Evolutionary conservation across 2,113 vertebrate species (phyloP), one percentile per base, ranked within the genome.

Genomic region (Aptenodytes patagonicus): DNA sequence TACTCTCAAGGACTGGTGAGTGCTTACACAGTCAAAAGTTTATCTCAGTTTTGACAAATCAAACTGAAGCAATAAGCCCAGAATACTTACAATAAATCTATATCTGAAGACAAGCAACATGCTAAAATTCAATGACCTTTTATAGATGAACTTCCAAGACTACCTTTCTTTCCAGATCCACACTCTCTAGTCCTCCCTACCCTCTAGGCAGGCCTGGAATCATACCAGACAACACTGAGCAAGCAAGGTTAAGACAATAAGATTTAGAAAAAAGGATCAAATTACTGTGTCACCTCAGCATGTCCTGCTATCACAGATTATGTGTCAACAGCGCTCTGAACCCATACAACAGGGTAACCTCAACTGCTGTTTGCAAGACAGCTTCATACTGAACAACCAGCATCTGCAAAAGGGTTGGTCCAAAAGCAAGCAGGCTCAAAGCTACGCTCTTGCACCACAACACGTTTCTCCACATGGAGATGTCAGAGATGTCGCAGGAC

Each of bases 331-430:
- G 42, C 8, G 36, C 47, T 89, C 55, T 52, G 44, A 82, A 22
- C 3, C 1, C 19, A 61, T 17, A 51, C 31, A 73, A n/a, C 24
- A 79, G 24, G 5, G 34, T 26, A 60, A 75, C 14, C 7, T 79
- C 58, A 79, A 10, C 47, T 28, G 15, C 68, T 57, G 19, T 25
- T 77, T 58, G 17, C 42, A 54, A 55, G 32, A 65, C 47, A 76
- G 70, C 31, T 54, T 42, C 36, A 28, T 29, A 46, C 10, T 17
- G 6, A 72, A 40, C 0, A 0, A 0, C 29, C 36, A 66, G 55
- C 38, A 77, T 31, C 51, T 6, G 3, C 68, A 62, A 21, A 87
- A 77, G 54, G 22, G 49, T 0, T 55, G 5, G 12, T 47, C 25
- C 58, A 71, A 76, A 83, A 81, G 2, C 26, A 93, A 72, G 52